Conservation (phyloP, 2,888 invertebrate species). For the Heteromyza rotundicornis region DNA sequence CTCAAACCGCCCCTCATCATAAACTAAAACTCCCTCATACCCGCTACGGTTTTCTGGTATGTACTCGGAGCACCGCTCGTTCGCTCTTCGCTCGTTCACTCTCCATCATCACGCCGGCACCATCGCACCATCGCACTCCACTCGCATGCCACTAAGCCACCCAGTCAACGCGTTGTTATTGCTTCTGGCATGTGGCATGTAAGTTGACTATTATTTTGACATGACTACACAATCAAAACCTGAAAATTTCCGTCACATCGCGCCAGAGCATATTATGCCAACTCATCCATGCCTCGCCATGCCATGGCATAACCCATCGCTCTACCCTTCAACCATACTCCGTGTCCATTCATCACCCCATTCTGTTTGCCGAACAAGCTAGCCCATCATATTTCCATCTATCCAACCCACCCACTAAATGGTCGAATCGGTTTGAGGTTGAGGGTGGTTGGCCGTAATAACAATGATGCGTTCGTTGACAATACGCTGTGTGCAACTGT, state of each 20-base stretch:
- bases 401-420: not conserved
- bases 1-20: too few species aligned
- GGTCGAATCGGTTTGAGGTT: not conserved
- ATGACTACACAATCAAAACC: constrained; percentile 56
- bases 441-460: not conserved
- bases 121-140: constrained; percentile 27
- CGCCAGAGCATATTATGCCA: constrained; percentile 11
- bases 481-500: not conserved
- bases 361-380: too few species aligned
- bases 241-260: constrained; percentile 47
- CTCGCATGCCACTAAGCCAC: constrained; percentile 8
- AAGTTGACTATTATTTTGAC: constrained; percentile 58
- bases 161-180: constrained; percentile 1
- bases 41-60: too few species aligned
- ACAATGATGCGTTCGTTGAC: constrained; percentile 3
- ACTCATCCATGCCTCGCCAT: not conserved
- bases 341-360: too few species aligned
- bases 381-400: too few species aligned
- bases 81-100: not conserved
- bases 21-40: too few species aligned
- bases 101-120: constrained; percentile 30
- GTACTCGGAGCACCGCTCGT: too few species aligned
- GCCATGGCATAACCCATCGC: too few species aligned
- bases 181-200: constrained; percentile 49
- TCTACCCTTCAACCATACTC: too few species aligned